Evolutionary conservation across 2,888 invertebrate species (phyloP).

Genomic region (Cantharis lateralis): DNA sequence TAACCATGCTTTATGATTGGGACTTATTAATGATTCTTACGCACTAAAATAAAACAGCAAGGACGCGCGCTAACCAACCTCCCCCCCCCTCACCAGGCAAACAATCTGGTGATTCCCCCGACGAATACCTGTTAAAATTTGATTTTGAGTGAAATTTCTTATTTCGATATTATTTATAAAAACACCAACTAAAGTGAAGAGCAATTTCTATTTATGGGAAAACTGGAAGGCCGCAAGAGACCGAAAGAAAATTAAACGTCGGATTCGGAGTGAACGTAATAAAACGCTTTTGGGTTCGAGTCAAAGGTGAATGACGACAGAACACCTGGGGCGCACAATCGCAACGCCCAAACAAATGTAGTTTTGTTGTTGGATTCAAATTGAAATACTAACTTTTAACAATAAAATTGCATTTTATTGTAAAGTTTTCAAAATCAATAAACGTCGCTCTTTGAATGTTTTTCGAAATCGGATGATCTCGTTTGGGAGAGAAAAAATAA

Average conservation of each 20-base stretch:
- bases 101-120: not conserved
- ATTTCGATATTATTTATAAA: not conserved
- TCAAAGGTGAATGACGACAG: conserved; percentile 46
- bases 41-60: not conserved
- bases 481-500: not conserved
- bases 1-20: conserved; percentile 42
- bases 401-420: not conserved
- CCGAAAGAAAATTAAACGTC: conserved; percentile 49
- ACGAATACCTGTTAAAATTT: not conserved
- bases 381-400: conserved; percentile 7
- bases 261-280: conserved; percentile 43
- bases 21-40: conserved; percentile 8
- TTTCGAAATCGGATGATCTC: not conserved
- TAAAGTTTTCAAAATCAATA: not conserved
- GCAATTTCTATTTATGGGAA: conserved; percentile 43
- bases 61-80: not conserved
- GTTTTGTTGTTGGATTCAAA: conserved; percentile 23
- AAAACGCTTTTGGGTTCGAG: conserved; percentile 43
- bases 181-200: conserved; percentile 9
- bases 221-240: conserved; percentile 51
- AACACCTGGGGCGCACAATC: conserved; percentile 35
- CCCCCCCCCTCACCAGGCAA: too few species aligned
- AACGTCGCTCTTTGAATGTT: not conserved
- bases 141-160: not conserved
- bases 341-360: conserved; percentile 26